Percentiles rank a stretch among this genome's conserved stretches.
Evolutionary conservation across 2,888 invertebrate genomes (phyloP).

Genomic region (Chrysopilus asiliformis): DNA sequence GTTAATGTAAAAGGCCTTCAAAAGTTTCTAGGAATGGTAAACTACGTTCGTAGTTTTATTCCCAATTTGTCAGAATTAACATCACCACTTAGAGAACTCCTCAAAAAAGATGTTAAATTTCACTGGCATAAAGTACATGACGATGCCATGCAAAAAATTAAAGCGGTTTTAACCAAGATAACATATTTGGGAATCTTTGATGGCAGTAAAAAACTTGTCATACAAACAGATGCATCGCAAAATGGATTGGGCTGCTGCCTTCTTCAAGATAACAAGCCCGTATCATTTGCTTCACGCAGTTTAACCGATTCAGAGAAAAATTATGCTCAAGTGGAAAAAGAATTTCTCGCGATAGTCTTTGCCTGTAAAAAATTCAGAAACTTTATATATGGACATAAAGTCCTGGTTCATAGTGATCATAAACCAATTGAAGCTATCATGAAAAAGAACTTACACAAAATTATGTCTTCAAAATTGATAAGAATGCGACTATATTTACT

Average conservation of each 20-base stretch:
- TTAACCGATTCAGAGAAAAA: too few relatives aligned
- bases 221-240: too few relatives aligned
- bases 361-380: too few relatives aligned
- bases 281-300: conserved; percentile 11
- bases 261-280: conserved; percentile 6
- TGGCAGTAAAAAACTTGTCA: too few relatives aligned
- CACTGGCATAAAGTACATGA: conserved; percentile 11
- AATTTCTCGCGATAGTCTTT: too few relatives aligned
- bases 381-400: too few relatives aligned
- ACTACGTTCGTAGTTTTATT: conserved; percentile 13
- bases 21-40: conserved; percentile 15
- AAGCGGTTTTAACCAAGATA: conserved; percentile 8
- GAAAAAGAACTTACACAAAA: too few relatives aligned
- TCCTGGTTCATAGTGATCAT: too few relatives aligned
- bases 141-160: conserved; percentile 10
- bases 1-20: conserved; percentile 11
- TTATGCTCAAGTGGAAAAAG: too few relatives aligned
- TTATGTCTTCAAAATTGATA: too few relatives aligned
- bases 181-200: conserved; percentile 14
- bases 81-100: conserved; percentile 7
- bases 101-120: conserved; percentile 12
- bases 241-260: conserved; percentile 12
- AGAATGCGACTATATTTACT: too few relatives aligned
- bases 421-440: too few relatives aligned
- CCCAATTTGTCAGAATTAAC: conserved; percentile 13